Evolutionary conservation across 1,140 invertebrate genomes (phyloP), one percentile per base, ranked within the genome.

Genomic region (Condylostylus longicornis): DNA sequence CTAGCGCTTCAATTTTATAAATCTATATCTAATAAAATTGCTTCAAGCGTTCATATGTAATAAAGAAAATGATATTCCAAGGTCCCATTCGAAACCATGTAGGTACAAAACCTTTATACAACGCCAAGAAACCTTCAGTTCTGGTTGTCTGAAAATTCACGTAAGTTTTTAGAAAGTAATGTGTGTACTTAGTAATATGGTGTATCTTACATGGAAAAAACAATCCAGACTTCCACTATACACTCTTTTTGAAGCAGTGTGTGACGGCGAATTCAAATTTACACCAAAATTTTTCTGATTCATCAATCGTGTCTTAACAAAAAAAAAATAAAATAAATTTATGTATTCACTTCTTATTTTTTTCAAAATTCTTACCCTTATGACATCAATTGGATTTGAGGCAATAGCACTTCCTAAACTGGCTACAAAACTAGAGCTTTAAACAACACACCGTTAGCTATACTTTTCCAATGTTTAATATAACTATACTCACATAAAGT

Each of bases 1-100:
- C n/a, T n/a, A n/a, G n/a, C n/a, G n/a, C n/a, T n/a, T n/a, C n/a
- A n/a, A n/a, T n/a, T n/a, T n/a, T n/a, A n/a, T n/a, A n/a, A n/a
- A n/a, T n/a, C n/a, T n/a, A n/a, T n/a, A n/a, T 28, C 17, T 51
- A 69, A 58, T 75, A 74, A 38, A 75, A 46, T 46, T 64, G 63
- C 53, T 86, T 84, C 19, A 94, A 66, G 59, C 91, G 86, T 62
- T 93, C 88, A 63, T 90, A 95, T n/a, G 83, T 85, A 47, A 93
- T 75, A 62, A 95, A 95, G 68, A 95, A 95, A 56, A 94, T 93
- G 33, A 95, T 82, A 67, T 94, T 95, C 90, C 89, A 96, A 2
- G 90, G 90, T 2, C 88, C 89, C 84, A 95, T 93, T 49, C 90
- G 70, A 37, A 93, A 70, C 79, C 87, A 96, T 5, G 88, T 90